A percentile compares a stretch with the other conserved stretches of the same genome.
These are phyloP conservation scores for Latrodectus hesperus DNA, from an alignment of 2,888 invertebrate species.

Conservation along the genomic window DNA sequence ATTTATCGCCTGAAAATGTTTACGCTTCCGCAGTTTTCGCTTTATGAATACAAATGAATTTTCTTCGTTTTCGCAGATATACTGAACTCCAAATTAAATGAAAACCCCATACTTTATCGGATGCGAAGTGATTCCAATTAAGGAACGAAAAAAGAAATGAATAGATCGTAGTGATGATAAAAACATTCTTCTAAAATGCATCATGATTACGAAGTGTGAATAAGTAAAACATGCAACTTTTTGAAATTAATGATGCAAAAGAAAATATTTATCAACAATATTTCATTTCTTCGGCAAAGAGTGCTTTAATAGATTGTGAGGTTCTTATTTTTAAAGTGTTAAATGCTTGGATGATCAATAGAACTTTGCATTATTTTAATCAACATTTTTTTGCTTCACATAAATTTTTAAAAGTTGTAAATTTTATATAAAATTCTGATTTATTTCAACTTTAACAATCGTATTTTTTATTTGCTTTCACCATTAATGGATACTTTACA, in stretches of 20 bases:
- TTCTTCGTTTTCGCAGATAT: conserved; percentile 32
- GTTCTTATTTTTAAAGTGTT: no score
- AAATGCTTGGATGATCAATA: no score
- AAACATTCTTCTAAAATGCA: conserved; percentile 20
- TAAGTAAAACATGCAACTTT: neutral
- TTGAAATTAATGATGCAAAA: neutral
- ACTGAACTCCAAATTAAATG: conserved; percentile 37
- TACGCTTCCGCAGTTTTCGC: conserved; percentile 62
- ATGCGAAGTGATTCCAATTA: conserved; percentile 51
- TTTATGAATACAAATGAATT: conserved; percentile 65
- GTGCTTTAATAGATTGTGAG: no score
- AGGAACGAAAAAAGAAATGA: conserved; percentile 29
- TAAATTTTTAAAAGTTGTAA: no score
- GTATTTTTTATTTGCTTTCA: no score
- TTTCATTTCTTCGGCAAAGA: neutral
- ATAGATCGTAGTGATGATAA: conserved; percentile 50
- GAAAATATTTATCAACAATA: neutral
- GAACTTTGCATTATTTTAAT: no score
- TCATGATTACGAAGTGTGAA: neutral
- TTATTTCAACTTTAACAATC: no score
- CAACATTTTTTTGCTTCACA: no score
- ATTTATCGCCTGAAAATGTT: conserved; percentile 63
- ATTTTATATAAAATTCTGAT: no score
- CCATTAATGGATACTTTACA: no score
- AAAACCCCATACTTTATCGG: conserved; percentile 36